Conservation (phyloP, 1,140 invertebrate species). For the Drosophila navojoa region DNA sequence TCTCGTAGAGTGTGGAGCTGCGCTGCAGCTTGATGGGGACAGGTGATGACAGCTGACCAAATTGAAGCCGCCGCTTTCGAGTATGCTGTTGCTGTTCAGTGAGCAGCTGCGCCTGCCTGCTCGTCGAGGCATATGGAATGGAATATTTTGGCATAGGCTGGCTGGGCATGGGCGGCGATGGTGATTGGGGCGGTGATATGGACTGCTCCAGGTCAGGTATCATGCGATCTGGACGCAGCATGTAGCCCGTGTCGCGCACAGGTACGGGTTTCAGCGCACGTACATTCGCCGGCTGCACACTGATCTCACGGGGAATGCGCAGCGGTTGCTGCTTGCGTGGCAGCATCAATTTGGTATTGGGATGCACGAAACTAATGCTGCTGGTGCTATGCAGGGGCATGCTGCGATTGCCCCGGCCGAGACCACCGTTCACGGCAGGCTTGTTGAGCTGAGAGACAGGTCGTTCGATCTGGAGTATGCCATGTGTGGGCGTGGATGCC, state of each 20-base stretch:
- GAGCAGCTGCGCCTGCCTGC: slow-evolving; percentile 56
- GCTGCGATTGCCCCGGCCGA: slow-evolving; percentile 31
- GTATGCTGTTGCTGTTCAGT: slow-evolving; percentile 32
- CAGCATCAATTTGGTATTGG: slow-evolving; percentile 63
- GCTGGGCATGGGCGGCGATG: slow-evolving; percentile 37
- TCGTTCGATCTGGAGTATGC: slow-evolving; percentile 60
- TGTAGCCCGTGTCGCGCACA: slow-evolving; percentile 66
- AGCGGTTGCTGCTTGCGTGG: slow-evolving; percentile 53
- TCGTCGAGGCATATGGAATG: slow-evolving; percentile 45
- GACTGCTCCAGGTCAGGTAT: slow-evolving; percentile 64
- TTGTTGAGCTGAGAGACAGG: slow-evolving; percentile 43
- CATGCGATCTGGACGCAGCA: slow-evolving; percentile 66
- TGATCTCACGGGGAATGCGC: slow-evolving; percentile 56
- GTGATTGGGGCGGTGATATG: slow-evolving; percentile 61
- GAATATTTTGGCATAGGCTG: slow-evolving; percentile 32
- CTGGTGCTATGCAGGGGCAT: slow-evolving; percentile 59
- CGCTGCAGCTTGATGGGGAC: slow-evolving; percentile 70
- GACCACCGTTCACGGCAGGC: slow-evolving; percentile 1
- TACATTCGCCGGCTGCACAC: slow-evolving; percentile 50
- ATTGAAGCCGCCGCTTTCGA: slow-evolving; percentile 53
- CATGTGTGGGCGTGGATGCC: slow-evolving; percentile 38
- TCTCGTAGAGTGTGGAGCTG: slow-evolving; percentile 37
- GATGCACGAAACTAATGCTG: slow-evolving; percentile 68
- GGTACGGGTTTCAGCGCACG: slow-evolving; percentile 62
- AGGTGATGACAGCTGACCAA: slow-evolving; percentile 10